Percentiles rank a stretch among this genome's conserved stretches.
Conservation (phyloP, 2,113 vertebrate species). For the Lucifuga dentata region DNA sequence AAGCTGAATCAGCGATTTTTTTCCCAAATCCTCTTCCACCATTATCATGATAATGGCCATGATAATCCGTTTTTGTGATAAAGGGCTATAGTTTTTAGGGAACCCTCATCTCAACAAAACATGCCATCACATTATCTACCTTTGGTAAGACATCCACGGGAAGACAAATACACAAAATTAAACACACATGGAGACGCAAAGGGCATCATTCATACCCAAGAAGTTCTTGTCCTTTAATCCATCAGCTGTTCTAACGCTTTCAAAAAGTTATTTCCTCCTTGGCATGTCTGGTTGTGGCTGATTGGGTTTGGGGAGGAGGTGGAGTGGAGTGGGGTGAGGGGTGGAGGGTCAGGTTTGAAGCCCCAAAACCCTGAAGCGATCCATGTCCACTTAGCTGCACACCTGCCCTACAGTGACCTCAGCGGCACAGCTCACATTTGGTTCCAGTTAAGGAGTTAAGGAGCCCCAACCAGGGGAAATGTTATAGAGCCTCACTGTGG, state of each 20-base stretch:
- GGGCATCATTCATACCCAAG: conserved; percentile 24
- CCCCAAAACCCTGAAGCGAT: conserved; percentile 49
- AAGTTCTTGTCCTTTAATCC: conserved; percentile 57
- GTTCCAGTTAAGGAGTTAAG: conserved; percentile 80
- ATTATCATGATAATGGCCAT: conserved; percentile 13
- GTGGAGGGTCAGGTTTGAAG: neutral
- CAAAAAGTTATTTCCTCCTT: conserved; percentile 67
- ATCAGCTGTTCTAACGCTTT: conserved; percentile 44
- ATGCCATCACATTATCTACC: neutral
- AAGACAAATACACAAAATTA: conserved; percentile 23
- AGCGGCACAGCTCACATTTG: conserved; percentile 71
- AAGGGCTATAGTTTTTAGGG: too few species aligned
- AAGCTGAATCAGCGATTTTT: too few species aligned
- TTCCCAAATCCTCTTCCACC: neutral
- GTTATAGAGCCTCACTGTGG: conserved; percentile 58
- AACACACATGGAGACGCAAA: conserved; percentile 5
- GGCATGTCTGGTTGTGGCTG: conserved; percentile 69
- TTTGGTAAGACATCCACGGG: conserved; percentile 27
- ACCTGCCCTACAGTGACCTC: conserved; percentile 79
- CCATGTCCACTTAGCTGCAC: conserved; percentile 66
- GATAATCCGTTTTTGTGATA: too few species aligned
- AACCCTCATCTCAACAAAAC: conserved; percentile 14
- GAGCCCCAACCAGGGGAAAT: conserved; percentile 47
- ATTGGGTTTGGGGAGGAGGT: conserved; percentile 53
- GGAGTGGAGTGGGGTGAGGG: neutral